Conservation (phyloP, 2,113 vertebrate genomes). For the Oncorhynchus tshawytscha region DNA sequence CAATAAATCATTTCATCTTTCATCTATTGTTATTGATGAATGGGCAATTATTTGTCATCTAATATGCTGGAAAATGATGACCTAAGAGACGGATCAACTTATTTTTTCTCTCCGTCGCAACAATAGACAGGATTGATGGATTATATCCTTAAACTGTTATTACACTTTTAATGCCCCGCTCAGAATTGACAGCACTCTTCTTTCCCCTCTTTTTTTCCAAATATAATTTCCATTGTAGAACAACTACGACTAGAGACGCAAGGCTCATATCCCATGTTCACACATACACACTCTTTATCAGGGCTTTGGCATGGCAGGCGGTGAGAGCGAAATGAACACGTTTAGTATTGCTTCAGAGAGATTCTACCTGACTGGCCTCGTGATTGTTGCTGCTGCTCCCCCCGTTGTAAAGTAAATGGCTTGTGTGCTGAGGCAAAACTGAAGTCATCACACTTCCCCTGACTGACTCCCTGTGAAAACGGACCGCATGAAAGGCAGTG, state of each 20-base stretch:
- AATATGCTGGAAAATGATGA: slow-evolving; percentile 93
- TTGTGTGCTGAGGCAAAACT: slow-evolving; percentile 81
- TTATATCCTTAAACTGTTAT: slow-evolving; percentile 98
- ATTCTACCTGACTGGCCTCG: slow-evolving; percentile 81
- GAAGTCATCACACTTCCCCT: slow-evolving; percentile 71
- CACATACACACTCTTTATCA: slow-evolving; percentile 67
- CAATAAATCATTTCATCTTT: slow-evolving; percentile 99
- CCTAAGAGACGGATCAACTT: slow-evolving; percentile 89
- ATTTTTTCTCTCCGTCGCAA: slow-evolving; percentile 48
- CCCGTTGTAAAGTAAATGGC: slow-evolving; percentile 81
- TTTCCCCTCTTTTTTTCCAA: slow-evolving; percentile 6
- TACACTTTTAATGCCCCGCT: slow-evolving; percentile 94
- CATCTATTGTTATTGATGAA: slow-evolving; percentile 99
- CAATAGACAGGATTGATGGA: slow-evolving; percentile 92
- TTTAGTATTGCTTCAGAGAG: slow-evolving; percentile 80
- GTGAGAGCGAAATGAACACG: slow-evolving; percentile 81
- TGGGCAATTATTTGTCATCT: slow-evolving; percentile 99
- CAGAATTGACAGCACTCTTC: slow-evolving; percentile 82
- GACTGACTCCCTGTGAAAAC: neutral
- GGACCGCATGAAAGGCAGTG: neutral
- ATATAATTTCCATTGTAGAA: slow-evolving; percentile 80
- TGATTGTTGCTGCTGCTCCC: slow-evolving; percentile 62
- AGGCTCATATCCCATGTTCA: slow-evolving; percentile 84
- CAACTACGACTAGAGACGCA: slow-evolving; percentile 65
- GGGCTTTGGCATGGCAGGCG: slow-evolving; percentile 67